phyloP scores from a whole-genome alignment of 2,113 vertebrate genomes.

The Ageneiosus marmoratus region DNA sequence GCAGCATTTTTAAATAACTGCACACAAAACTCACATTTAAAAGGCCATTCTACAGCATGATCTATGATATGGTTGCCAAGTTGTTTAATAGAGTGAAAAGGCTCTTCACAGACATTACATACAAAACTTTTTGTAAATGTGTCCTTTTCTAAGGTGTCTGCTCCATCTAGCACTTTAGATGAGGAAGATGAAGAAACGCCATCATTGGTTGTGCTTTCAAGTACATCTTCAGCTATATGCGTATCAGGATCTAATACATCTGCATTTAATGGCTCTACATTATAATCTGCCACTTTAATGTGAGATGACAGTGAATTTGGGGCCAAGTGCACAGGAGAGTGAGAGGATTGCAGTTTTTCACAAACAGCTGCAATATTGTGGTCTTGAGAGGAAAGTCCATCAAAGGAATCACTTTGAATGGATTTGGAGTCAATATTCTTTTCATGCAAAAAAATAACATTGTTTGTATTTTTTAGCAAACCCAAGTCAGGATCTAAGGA shows the following conservation, averaged over 20 bases:
- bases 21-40: conserved; percentile 98
- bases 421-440: conserved; percentile 22
- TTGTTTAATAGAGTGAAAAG: conserved; percentile 93
- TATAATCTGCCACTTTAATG: conserved; percentile 47
- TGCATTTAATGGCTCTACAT: conserved; percentile 14
- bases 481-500: conserved; percentile 19
- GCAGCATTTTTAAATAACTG: conserved; percentile 87
- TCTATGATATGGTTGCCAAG: conserved; percentile 85
- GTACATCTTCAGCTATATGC: conserved; percentile 60
- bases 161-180: conserved; percentile 43
- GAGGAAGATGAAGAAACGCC: conserved; percentile 34
- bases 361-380: conserved; percentile 33
- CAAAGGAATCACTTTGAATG: conserved; percentile 47
- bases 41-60: conserved; percentile 92
- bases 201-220: conserved; percentile 42
- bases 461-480: conserved; percentile 38
- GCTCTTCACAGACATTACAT: conserved; percentile 93
- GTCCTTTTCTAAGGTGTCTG: conserved; percentile 67
- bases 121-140: conserved; percentile 88
- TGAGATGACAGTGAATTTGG: conserved; percentile 64
- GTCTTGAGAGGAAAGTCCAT: conserved; percentile 54
- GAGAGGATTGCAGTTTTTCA: conserved; percentile 47
- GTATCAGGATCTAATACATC: conserved; percentile 27
- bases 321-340: conserved; percentile 51
- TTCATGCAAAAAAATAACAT: conserved; percentile 28